Evolutionary conservation across 2,113 vertebrate species (phyloP), one percentile per base, ranked within the genome.

Genomic region (Pelecanus crispus): DNA sequence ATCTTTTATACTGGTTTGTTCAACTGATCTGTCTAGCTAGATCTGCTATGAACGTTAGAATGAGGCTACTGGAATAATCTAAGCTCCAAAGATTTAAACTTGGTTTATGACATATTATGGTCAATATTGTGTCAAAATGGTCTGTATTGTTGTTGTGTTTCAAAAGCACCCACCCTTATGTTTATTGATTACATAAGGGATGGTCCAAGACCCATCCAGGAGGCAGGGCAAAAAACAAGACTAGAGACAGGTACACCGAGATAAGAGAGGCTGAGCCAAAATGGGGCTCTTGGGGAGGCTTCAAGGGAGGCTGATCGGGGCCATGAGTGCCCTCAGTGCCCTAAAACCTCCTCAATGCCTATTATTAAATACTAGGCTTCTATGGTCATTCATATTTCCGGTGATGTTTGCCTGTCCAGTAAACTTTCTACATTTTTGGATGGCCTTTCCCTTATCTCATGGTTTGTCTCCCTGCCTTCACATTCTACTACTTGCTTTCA

Each of bases 401-500:
- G 5, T 19, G 42, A 17, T 38, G 86, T 86, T 80, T 68, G 14
- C 20, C 32, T 81, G 25, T 24, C 22, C 29, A 73, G 20, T 1
- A 59, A 53, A 32, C 4, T 50, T 61, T 77, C 31, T 29, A 13
- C 6, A 29, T 40, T 10, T 91, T 70, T 92, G 19, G 2, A 65
- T 66, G 28, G 2, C 11, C 14, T 70, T 4, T 77, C 16, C 24
- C n/a, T 66, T 66, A 26, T 26, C 42, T 70, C 13, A 31, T 28
- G 14, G 4, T 47, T 89, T 72, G 6, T 32, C 4, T 75, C 5
- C 10, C 8, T 63, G 26, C 11, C 44, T 81, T 91, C 36, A 73
- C 13, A 29, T 45, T 58, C 16, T 26, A 4, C 7, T 24, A 3
- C 20, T 66, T 5, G 0, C 15, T 84, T 68, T 77, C 1, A 0